phyloP scores from a whole-genome alignment of 2,113 vertebrate species.

The Cygnus atratus region DNA sequence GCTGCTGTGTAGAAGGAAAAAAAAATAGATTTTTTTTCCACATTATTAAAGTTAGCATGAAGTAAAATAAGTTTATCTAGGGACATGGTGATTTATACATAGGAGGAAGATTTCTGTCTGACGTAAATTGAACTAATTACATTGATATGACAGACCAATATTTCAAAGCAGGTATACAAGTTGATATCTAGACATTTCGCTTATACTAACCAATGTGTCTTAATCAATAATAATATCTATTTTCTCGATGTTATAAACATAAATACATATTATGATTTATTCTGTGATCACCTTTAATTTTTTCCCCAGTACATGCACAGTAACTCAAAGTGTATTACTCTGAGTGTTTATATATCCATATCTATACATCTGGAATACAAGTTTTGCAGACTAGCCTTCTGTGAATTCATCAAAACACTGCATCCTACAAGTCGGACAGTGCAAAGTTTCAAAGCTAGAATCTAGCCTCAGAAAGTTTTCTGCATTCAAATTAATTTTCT shows the following conservation, averaged over 20 bases:
- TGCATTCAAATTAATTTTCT: neutral
- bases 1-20: neutral
- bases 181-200: neutral
- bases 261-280: neutral
- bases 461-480: neutral
- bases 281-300: neutral
- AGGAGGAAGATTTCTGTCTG: neutral
- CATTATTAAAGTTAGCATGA: neutral
- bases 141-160: neutral
- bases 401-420: neutral
- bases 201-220: neutral
- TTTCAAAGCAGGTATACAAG: neutral
- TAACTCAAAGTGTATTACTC: neutral
- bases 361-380: neutral
- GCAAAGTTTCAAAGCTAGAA: neutral
- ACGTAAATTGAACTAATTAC: neutral
- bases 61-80: neutral
- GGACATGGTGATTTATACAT: neutral
- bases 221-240: neutral
- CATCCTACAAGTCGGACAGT: neutral
- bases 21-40: neutral
- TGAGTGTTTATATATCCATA: neutral
- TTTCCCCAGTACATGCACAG: neutral
- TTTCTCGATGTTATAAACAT: neutral
- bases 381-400: neutral